These are phyloP conservation scores for Trachelus stipa DNA, from an alignment of 2,888 invertebrate genomes.

Conservation along the genomic window DNA sequence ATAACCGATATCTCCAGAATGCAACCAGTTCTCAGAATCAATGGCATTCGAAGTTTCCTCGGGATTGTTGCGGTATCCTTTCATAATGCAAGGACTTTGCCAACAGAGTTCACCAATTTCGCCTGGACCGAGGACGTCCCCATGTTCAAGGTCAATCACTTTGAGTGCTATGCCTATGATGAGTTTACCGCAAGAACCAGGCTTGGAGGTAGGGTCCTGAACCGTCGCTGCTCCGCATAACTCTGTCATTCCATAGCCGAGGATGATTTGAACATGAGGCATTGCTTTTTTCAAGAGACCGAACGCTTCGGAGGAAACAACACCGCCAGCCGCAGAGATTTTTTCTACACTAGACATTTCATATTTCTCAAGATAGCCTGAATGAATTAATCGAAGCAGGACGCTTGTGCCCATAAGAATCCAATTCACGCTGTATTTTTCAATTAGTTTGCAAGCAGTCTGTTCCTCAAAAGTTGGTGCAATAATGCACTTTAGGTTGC, in stretches of 20 bases:
- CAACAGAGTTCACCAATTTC: constrained; percentile 28
- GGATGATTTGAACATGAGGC: constrained; percentile 25
- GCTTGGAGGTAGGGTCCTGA: constrained; percentile 29
- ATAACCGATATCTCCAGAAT: constrained; percentile 57
- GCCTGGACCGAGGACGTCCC: constrained; percentile 42
- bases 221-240: constrained; percentile 26
- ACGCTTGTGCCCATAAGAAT: constrained; percentile 38
- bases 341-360: constrained; percentile 34
- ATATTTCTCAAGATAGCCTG: constrained; percentile 27
- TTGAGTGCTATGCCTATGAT: constrained; percentile 39
- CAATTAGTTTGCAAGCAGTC: constrained; percentile 42
- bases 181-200: constrained; percentile 46
- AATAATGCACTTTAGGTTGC: constrained; percentile 21
- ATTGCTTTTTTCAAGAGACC: constrained; percentile 23
- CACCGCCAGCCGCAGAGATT: constrained; percentile 35
- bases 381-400: constrained; percentile 36
- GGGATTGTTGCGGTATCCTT: constrained; percentile 54
- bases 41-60: constrained; percentile 30
- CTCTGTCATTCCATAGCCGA: constrained; percentile 53
- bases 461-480: constrained; percentile 35
- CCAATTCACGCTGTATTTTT: constrained; percentile 51
- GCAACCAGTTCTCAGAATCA: constrained; percentile 52
- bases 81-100: constrained; percentile 9
- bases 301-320: constrained; percentile 30
- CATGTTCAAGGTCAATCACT: constrained; percentile 38